Evolutionary conservation across 2,113 vertebrate species (phyloP).

Genomic region (Silurus meridionalis): DNA sequence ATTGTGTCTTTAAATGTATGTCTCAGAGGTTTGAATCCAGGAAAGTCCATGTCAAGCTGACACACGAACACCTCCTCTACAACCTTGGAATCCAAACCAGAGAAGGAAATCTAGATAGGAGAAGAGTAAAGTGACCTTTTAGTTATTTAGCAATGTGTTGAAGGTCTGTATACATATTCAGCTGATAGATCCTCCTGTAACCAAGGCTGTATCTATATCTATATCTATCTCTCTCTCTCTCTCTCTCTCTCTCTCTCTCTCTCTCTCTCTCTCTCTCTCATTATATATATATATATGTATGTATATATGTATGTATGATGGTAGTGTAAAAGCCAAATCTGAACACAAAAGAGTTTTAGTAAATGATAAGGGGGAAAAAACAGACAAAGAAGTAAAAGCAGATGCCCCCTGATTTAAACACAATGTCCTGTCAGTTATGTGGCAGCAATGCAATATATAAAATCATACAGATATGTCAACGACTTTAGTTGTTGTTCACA

Average conservation of each 20-base stretch:
- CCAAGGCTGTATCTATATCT: too few relatives aligned
- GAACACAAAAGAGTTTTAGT: neutral
- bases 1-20: constrained; percentile 57
- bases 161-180: neutral
- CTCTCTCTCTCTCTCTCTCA: too few relatives aligned
- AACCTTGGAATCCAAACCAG: constrained; percentile 53
- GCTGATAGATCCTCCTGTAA: neutral
- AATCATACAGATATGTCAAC: neutral
- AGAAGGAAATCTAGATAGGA: constrained; percentile 74
- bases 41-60: constrained; percentile 70
- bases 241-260: too few relatives aligned
- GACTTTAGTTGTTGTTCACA: neutral
- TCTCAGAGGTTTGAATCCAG: constrained; percentile 66
- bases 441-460: neutral
- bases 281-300: too few relatives aligned
- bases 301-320: neutral
- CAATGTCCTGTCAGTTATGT: neutral
- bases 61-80: constrained; percentile 81
- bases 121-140: neutral
- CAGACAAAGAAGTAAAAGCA: neutral
- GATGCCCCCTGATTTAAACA: neutral
- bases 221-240: too few relatives aligned
- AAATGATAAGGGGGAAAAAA: neutral
- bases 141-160: neutral
- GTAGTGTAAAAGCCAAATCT: neutral